phyloP scores from a whole-genome alignment of 2,113 vertebrate species.

The Platichthys flesus region DNA sequence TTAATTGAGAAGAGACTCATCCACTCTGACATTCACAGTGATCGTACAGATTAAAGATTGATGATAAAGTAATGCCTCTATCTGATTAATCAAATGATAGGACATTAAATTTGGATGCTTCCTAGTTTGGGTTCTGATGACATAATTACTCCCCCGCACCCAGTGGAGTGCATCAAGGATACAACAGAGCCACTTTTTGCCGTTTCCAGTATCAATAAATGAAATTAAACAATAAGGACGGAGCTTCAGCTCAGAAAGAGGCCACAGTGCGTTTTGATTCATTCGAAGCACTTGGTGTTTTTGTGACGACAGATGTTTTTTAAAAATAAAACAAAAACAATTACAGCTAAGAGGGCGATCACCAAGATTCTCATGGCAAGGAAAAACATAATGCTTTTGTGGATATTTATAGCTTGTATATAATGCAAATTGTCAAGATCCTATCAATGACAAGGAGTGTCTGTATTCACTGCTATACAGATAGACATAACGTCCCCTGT shows the following conservation, averaged over 20 bases:
- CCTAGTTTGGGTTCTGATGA: slow-evolving; percentile 49
- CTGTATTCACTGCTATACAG: neutral
- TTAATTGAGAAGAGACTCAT: slow-evolving; percentile 59
- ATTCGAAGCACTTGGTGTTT: neutral
- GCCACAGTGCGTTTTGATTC: slow-evolving; percentile 1
- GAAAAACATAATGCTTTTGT: neutral
- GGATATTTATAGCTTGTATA: neutral
- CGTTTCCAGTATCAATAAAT: neutral
- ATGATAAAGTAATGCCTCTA: slow-evolving; percentile 67
- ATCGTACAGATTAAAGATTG: slow-evolving; percentile 61
- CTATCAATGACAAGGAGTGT: too few species aligned
- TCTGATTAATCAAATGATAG: slow-evolving; percentile 59
- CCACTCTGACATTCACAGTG: slow-evolving; percentile 50
- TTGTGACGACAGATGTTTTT: neutral
- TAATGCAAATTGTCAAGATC: neutral
- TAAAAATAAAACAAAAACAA: neutral
- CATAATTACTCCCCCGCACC: slow-evolving; percentile 26
- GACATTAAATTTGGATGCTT: slow-evolving; percentile 51
- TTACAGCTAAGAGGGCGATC: neutral
- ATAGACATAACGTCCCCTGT: neutral
- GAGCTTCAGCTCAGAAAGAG: slow-evolving; percentile 10
- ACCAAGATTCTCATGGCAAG: neutral
- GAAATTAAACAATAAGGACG: slow-evolving; percentile 9
- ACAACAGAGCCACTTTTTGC: slow-evolving; percentile 5
- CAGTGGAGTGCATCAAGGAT: slow-evolving; percentile 30